phyloP scores from a whole-genome alignment of 2,113 vertebrate genomes.

The Cryptotis parvus region DNA sequence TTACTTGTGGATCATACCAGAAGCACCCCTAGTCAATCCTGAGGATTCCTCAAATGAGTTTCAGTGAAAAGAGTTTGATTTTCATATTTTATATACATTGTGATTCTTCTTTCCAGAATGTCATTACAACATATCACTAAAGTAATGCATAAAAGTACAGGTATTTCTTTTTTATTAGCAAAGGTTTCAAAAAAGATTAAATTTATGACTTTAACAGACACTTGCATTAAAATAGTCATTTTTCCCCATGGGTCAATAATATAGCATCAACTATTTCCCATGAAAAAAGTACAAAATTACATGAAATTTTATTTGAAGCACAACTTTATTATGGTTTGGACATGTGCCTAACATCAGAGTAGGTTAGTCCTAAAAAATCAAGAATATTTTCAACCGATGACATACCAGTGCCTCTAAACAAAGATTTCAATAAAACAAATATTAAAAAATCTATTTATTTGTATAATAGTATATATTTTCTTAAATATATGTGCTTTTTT shows the following conservation, averaged over 20 bases:
- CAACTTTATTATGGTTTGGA: neutral
- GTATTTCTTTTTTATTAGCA: neutral
- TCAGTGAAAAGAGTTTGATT: neutral
- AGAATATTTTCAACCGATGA: neutral
- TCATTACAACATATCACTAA: neutral
- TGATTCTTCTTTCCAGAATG: neutral
- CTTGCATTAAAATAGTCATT: neutral
- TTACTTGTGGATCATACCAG: too few species aligned
- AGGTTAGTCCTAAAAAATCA: neutral
- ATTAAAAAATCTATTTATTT: neutral
- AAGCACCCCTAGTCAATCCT: too few species aligned
- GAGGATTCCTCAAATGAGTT: fast-evolving
- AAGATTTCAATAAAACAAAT: neutral
- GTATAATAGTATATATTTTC: fast-evolving
- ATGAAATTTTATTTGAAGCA: neutral
- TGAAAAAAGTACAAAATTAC: neutral
- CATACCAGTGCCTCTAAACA: neutral
- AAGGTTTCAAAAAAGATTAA: neutral
- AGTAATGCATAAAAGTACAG: neutral
- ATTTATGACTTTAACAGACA: neutral
- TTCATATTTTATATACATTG: neutral
- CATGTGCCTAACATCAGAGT: neutral
- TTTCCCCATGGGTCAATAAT: neutral
- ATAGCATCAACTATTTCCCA: neutral
- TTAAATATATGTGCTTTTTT: neutral